Conservation (phyloP, 2,797 vertebrate genomes). For the Pygocentrus nattereri region DNA sequence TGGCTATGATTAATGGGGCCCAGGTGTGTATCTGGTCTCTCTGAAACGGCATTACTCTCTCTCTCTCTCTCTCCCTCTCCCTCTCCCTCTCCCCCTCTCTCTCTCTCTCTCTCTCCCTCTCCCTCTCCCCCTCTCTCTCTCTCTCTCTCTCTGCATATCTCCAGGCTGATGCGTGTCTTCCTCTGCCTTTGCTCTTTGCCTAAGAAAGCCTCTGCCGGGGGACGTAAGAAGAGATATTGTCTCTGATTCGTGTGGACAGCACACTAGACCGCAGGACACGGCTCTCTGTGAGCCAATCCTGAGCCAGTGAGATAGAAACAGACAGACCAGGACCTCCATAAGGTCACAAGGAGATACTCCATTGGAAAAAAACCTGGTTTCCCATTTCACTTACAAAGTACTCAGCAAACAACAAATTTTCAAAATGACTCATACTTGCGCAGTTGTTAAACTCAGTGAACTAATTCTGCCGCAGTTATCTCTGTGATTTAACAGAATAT, state of each 20-base stretch:
- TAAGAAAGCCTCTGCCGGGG: constrained; percentile 11
- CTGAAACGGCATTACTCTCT: constrained; percentile 17
- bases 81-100: constrained; percentile 5
- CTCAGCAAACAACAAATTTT: no score
- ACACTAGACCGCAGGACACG: constrained; percentile 4
- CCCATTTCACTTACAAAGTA: neutral
- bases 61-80: constrained; percentile 1
- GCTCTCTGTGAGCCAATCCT: constrained; percentile 9
- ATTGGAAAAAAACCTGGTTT: neutral
- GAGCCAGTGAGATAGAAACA: neutral
- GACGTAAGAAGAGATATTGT: constrained; percentile 6
- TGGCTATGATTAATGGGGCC: constrained; percentile 16
- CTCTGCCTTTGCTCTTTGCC: constrained; percentile 25
- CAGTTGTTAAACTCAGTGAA: no score
- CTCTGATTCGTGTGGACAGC: constrained; percentile 27
- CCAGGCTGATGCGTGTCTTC: constrained; percentile 5
- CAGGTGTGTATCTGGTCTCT: neutral
- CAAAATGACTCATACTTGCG: no score
- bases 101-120: constrained; percentile 6
- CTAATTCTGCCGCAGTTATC: no score
- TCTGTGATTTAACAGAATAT: no score
- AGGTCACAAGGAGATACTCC: constrained; percentile 9
- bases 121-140: neutral
- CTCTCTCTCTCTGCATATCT: constrained; percentile 11
- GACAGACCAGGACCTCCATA: neutral